Base-by-base conservation (phyloP, 2,888 invertebrate genomes). In the Helleia helle region DNA sequence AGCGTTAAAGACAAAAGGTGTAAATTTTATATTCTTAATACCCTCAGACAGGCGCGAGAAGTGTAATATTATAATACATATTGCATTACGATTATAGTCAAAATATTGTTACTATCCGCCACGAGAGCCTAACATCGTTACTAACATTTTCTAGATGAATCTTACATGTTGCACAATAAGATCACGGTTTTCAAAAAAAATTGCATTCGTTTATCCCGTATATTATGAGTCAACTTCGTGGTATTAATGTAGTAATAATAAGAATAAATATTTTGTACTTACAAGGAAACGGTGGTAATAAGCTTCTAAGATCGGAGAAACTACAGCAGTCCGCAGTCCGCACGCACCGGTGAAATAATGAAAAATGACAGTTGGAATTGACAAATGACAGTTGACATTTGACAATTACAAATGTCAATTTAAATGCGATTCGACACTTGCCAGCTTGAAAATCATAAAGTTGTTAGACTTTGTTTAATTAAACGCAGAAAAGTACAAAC, bases 271-370 rank as follows among this genome's bases (percentile, higher is more conserved):
- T 8, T 40, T 42, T 36, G 41, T 45, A 50, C 51, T 46, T 48
- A 41, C 34, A 44, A 28, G 36, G 47, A 49, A 45, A 36, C 26
- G n/a, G n/a, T n/a, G n/a, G n/a, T n/a, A n/a, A n/a, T n/a, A 40
- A 45, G 34, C 9, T 30, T 15, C 36, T 13, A 11, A 42, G 43
- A 31, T 41, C 31, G 31, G 30, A 42, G 42, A 42, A 43, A 42
- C 15, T 3, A 41, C 26, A 38, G 46, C n/a, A n/a, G n/a, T n/a
- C n/a, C n/a, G n/a, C n/a, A n/a, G n/a, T n/a, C 46, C 43, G 30
- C 42, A 40, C 39, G 28, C 36, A 40, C 43, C 44, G 43, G 46
- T 42, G 48, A 47, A 49, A 47, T 47, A 52, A 44, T 53, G 49
- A 52, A 46, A 54, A 47, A 42, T 46, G 43, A 38, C 34, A 34